A percentile compares a stretch with the other conserved stretches of the same genome.
Evolutionary conservation across 2,797 vertebrate species (phyloP).

Genomic region (Australoheros facetus): DNA sequence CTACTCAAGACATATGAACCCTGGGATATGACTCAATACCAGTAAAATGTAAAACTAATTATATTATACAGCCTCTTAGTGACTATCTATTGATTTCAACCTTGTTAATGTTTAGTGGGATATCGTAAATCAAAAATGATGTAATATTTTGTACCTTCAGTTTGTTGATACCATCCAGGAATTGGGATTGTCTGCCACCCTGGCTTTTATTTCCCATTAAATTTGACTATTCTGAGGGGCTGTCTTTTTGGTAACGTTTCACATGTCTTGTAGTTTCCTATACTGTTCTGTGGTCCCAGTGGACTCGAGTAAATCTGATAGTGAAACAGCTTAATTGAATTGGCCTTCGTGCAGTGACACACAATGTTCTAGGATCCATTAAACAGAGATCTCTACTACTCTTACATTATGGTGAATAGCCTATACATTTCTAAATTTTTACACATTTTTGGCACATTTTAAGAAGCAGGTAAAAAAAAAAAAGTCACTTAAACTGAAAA

Average conservation of each 20-base stretch:
- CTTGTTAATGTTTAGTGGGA: conserved; percentile 51
- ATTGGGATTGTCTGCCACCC: conserved; percentile 34
- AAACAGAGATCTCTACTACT: conserved; percentile 53
- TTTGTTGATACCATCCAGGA: conserved; percentile 46
- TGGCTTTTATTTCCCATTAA: conserved; percentile 45
- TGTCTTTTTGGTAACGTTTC: conserved; percentile 48
- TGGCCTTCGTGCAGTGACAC: conserved; percentile 63
- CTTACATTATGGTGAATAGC: conserved; percentile 18
- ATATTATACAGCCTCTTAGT: conserved; percentile 65
- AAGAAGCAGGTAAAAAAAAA: background rate
- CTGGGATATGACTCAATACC: conserved; percentile 66
- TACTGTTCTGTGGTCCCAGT: conserved; percentile 45
- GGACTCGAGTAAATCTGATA: conserved; percentile 72
- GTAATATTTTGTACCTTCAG: conserved; percentile 39
- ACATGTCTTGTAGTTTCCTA: conserved; percentile 58
- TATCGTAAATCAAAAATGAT: conserved; percentile 60
- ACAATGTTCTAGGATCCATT: conserved; percentile 70
- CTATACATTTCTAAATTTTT: conserved; percentile 24
- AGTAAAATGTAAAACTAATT: conserved; percentile 70
- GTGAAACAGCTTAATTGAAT: conserved; percentile 68
- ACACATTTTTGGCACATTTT: conserved; percentile 24
- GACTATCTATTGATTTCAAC: conserved; percentile 62
- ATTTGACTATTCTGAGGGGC: conserved; percentile 45
- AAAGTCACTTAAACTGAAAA: background rate
- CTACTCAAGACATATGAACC: conserved; percentile 29